Base-by-base conservation (phyloP, 2,888 invertebrate genomes). In the Drosophila maculinotata region DNA sequence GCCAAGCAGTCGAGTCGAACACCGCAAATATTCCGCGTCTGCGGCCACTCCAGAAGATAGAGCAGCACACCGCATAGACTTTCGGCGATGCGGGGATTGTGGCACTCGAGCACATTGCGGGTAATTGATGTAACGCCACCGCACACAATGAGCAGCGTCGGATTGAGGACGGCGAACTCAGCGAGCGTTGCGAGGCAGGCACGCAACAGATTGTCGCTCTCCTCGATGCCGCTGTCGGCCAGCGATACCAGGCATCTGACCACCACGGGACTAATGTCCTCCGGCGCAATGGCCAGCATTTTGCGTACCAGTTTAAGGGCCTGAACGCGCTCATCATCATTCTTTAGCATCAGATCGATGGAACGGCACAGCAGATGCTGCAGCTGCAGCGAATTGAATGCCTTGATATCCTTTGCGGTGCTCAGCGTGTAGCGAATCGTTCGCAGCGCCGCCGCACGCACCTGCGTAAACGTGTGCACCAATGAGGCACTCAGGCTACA, bases 281-380 rank as follows among this genome's bases (percentile, higher is more conserved):
- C 92, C 0, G 96, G 95, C 30, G 94, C 93, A 88, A 93, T 92
- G 85, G 92, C 93, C 45, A 96, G 91, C 79, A 96, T 93, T 90
- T 93, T 93, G 23, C 93, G 93, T 39, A 92, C 95, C 64, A 99
- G 94, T 84, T 98, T 95, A 80, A 98, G 93, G 0, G 97, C 98
- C 92, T 98, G 98, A 52, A 97, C 94, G 38, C 98, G 94, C 91
- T 98, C 99, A 78, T 97, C 95, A 90, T 99, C 98, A 91, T 97
- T 98, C 82, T 96, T 96, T 44, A 97, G 92, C 91, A 96, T 94
- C 68, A 98, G 93, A 92, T 99, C 99, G 90, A 99, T 94, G 74
- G 97, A 97, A 88, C 97, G 96, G 79, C 86, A 92, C 67, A 98
- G 94, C 78, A 98, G 93, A 91, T 95, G 96, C 75, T 97, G 97